Percentiles rank a stretch among this genome's conserved stretches.
Conservation (phyloP, 2,888 invertebrate species). For the Tiphia femorata region DNA sequence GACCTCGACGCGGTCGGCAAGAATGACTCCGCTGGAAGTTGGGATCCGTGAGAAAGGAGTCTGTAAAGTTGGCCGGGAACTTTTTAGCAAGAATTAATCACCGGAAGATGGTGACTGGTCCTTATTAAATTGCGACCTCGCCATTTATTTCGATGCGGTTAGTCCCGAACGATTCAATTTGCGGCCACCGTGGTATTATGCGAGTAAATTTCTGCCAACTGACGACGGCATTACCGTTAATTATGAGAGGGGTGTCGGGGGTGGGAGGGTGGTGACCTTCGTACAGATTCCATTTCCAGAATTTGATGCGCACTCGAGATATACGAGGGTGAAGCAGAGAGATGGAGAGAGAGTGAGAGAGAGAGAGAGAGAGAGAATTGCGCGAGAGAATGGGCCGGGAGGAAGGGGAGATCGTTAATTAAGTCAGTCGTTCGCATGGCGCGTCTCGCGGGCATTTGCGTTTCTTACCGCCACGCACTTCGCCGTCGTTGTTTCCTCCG, state of each 20-base stretch:
- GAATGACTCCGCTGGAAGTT: conserved; percentile 62
- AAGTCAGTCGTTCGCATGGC: too few relatives aligned
- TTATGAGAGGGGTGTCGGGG: conserved; percentile 9
- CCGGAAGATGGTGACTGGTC: conserved; percentile 63
- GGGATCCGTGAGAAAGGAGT: conserved; percentile 59
- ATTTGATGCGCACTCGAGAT: not conserved
- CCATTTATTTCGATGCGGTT: conserved; percentile 60
- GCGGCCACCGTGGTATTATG: conserved; percentile 41
- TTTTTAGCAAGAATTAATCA: conserved; percentile 66
- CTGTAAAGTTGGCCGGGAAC: conserved; percentile 64
- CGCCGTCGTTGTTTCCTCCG: too few relatives aligned
- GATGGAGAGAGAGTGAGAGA: not conserved
- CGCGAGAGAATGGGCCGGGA: too few relatives aligned
- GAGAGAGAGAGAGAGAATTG: not conserved
- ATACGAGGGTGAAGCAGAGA: too few relatives aligned
- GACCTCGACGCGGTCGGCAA: conserved; percentile 55
- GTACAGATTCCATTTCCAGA: conserved; percentile 10
- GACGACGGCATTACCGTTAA: conserved; percentile 16
- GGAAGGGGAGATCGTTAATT: too few relatives aligned
- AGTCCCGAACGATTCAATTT: conserved; percentile 50
- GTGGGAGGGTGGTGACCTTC: conserved; percentile 1
- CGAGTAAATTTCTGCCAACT: conserved; percentile 44
- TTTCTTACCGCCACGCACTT: too few relatives aligned
- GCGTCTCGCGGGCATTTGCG: too few relatives aligned
- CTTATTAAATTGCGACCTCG: conserved; percentile 65